These are phyloP conservation scores for Myiopsitta monachus DNA, from an alignment of 2,113 vertebrate genomes.

Conservation along the genomic window DNA sequence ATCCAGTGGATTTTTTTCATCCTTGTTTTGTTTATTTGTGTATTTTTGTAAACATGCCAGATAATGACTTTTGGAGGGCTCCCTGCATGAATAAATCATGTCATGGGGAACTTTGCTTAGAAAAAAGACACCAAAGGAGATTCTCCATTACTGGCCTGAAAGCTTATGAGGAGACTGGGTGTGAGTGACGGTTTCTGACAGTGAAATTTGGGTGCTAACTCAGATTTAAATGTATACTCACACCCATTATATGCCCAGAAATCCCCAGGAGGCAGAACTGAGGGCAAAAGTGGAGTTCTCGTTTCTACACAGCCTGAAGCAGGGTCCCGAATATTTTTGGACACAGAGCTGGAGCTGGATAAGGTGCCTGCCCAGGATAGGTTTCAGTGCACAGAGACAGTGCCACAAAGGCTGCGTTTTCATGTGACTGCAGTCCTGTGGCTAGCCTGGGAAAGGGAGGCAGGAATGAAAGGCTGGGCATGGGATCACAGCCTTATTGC, in stretches of 20 bases:
- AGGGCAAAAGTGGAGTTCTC: not conserved
- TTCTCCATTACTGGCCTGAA: not conserved
- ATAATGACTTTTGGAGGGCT: conserved; percentile 45
- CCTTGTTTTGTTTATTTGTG: conserved; percentile 47
- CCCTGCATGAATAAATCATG: conserved; percentile 45
- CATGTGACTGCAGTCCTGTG: not conserved
- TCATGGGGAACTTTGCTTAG: not conserved
- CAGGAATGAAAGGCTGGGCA: conserved; percentile 12
- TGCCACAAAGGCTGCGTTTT: not conserved
- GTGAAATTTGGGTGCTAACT: not conserved
- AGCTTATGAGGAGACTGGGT: not conserved
- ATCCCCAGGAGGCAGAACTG: not conserved
- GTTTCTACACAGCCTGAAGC: not conserved
- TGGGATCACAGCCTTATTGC: conserved; percentile 3
- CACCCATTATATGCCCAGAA: not conserved
- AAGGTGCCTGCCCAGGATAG: not conserved
- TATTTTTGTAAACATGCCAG: conserved; percentile 30
- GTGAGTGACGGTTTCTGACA: not conserved
- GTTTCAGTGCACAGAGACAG: fast-evolving
- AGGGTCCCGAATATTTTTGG: not conserved
- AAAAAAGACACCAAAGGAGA: not conserved
- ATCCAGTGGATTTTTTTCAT: not conserved
- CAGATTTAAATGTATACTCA: not conserved
- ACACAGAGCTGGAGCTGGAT: not conserved
- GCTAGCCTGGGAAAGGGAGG: conserved; percentile 21